Evolutionary conservation across 1,140 invertebrate genomes (phyloP).

Genomic region (Cotesia vestalis): DNA sequence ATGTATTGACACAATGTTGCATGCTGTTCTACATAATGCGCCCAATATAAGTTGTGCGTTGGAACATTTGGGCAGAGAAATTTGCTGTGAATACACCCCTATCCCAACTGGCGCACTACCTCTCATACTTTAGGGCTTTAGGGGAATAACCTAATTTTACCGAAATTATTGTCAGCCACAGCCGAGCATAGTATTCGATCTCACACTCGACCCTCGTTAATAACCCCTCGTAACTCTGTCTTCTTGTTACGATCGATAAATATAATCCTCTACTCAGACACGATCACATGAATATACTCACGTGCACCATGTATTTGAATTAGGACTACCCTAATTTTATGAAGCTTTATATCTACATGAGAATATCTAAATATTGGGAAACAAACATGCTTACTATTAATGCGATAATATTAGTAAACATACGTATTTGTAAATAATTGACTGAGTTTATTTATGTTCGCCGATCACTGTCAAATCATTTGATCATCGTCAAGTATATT

Average conservation of each 20-base stretch:
- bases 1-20: constrained; percentile 34
- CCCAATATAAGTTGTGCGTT: constrained; percentile 5
- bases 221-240: constrained; percentile 23
- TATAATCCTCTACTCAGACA: constrained; percentile 3
- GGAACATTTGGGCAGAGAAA: neutral
- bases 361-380: neutral
- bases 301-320: neutral
- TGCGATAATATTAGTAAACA: no score
- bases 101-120: neutral
- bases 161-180: constrained; percentile 44
- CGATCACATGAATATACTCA: neutral
- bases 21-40: neutral
- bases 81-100: constrained; percentile 41
- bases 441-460: no score
- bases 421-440: no score
- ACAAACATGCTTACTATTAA: neutral
- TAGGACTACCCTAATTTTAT: neutral
- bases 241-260: constrained; percentile 4
- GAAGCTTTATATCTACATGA: constrained; percentile 7
- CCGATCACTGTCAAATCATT: no score
- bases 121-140: constrained; percentile 42
- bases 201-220: constrained; percentile 21
- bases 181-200: constrained; percentile 19
- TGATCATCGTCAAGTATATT: no score
- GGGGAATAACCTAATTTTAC: constrained; percentile 48